These are phyloP conservation scores for Sapajus apella DNA, from an alignment of 2,113 vertebrate genomes.

Conservation along the genomic window DNA sequence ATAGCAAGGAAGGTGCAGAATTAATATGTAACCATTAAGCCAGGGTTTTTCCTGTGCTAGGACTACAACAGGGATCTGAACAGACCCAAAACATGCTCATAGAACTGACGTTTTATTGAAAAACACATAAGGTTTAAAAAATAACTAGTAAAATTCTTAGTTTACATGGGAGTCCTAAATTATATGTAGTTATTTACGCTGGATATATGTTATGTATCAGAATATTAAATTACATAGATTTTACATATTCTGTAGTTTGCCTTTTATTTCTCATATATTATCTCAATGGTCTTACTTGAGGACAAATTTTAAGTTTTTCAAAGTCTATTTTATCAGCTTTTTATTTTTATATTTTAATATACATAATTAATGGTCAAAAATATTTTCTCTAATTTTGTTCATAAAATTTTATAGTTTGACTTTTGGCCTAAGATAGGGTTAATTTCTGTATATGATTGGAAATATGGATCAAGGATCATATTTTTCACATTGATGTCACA, in stretches of 20 bases:
- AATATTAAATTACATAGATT: neutral
- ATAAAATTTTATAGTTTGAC: neutral
- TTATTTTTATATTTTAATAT: neutral
- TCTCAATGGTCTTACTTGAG: neutral
- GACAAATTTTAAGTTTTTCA: neutral
- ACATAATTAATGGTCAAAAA: neutral
- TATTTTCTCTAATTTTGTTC: neutral
- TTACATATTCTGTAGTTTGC: neutral
- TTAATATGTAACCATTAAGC: no score
- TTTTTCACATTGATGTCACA: neutral
- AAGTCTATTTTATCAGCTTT: neutral
- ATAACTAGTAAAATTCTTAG: neutral
- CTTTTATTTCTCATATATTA: neutral
- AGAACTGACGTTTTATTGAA: neutral
- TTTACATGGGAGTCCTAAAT: neutral
- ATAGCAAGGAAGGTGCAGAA: neutral
- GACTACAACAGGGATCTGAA: neutral
- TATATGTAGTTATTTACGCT: neutral
- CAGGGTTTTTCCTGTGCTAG: neutral
- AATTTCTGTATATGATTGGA: neutral
- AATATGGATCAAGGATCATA: neutral
- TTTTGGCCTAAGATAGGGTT: neutral
- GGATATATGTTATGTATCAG: neutral
- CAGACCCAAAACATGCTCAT: neutral
- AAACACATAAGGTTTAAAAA: neutral